Percentiles rank a stretch among this genome's conserved stretches.
phyloP scores from a whole-genome alignment of 2,113 vertebrate genomes.

The Anoplopoma fimbria region DNA sequence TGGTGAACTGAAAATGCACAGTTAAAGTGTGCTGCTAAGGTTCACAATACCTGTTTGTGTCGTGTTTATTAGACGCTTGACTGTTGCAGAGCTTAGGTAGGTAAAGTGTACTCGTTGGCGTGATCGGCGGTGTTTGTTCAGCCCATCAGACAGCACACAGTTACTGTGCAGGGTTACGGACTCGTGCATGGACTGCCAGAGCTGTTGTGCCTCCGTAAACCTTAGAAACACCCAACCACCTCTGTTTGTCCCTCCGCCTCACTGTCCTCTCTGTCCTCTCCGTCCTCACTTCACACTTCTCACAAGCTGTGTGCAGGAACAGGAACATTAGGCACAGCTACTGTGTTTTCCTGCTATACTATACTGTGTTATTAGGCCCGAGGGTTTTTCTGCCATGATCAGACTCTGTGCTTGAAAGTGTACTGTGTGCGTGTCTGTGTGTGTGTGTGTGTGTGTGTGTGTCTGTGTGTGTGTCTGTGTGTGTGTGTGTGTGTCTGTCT shows the following conservation, averaged over 20 bases:
- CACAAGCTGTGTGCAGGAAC: too few species aligned
- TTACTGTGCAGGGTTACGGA: not conserved
- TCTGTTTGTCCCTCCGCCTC: not conserved
- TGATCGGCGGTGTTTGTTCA: not conserved
- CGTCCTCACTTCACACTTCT: not conserved
- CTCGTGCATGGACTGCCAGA: constrained; percentile 8
- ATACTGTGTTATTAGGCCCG: not conserved
- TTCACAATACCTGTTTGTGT: not conserved
- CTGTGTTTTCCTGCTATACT: not conserved
- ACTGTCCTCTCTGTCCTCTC: too few species aligned
- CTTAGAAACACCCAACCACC: not conserved
- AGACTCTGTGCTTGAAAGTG: not conserved
- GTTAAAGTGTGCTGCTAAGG: not conserved
- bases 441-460: too few species aligned
- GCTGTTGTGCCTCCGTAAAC: constrained; percentile 9
- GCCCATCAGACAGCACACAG: not conserved
- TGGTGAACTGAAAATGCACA: not conserved
- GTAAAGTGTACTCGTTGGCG: not conserved
- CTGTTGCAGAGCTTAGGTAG: not conserved
- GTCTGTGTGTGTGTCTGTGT: too few species aligned
- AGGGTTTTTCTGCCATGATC: not conserved
- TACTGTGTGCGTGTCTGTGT: too few species aligned
- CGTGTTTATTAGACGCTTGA: not conserved
- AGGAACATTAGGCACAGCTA: not conserved
- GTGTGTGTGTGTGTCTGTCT: too few species aligned